These are phyloP conservation scores for Pomacea maculata DNA, from an alignment of 1,140 invertebrate genomes.

Conservation along the genomic window DNA sequence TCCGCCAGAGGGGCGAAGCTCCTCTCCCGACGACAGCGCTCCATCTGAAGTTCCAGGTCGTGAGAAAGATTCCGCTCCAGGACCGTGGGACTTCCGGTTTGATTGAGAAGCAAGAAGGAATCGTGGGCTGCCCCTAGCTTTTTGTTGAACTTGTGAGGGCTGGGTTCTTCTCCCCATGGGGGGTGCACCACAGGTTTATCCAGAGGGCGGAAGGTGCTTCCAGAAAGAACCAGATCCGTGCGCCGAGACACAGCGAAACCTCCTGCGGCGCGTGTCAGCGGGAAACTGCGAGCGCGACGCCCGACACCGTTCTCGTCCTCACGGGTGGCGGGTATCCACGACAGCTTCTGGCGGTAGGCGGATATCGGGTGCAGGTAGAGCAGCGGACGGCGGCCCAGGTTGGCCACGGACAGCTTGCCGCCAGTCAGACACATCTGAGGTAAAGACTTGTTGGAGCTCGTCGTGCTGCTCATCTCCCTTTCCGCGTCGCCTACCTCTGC, in stretches of 20 bases:
- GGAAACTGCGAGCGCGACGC: neutral
- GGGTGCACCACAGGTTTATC: constrained; percentile 6
- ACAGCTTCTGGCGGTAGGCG: constrained; percentile 20
- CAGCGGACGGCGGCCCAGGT: constrained; percentile 15
- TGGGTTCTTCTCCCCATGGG: neutral
- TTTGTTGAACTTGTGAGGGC: constrained; percentile 21
- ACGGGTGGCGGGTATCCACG: neutral
- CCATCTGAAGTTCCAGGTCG: constrained; percentile 22
- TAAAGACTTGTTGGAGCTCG: constrained; percentile 13
- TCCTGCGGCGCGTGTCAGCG: neutral
- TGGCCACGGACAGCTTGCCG: constrained; percentile 13
- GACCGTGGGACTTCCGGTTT: constrained; percentile 17
- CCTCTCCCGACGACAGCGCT: constrained; percentile 24
- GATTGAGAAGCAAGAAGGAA: constrained; percentile 22
- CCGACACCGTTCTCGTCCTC: neutral
- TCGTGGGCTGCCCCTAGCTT: constrained; percentile 29
- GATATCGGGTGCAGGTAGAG: constrained; percentile 22
- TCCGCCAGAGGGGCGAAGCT: constrained; percentile 1
- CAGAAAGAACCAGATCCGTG: constrained; percentile 13
- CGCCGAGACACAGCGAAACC: neutral
- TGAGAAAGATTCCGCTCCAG: constrained; percentile 23
- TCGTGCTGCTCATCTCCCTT: constrained; percentile 15
- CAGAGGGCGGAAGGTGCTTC: constrained; percentile 1
- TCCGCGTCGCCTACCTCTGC: neutral
- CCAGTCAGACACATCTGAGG: constrained; percentile 15